Percentiles rank a stretch among this genome's conserved stretches.
phyloP scores from a whole-genome alignment of 2,113 vertebrate genomes.

The Amia ocellicauda region DNA sequence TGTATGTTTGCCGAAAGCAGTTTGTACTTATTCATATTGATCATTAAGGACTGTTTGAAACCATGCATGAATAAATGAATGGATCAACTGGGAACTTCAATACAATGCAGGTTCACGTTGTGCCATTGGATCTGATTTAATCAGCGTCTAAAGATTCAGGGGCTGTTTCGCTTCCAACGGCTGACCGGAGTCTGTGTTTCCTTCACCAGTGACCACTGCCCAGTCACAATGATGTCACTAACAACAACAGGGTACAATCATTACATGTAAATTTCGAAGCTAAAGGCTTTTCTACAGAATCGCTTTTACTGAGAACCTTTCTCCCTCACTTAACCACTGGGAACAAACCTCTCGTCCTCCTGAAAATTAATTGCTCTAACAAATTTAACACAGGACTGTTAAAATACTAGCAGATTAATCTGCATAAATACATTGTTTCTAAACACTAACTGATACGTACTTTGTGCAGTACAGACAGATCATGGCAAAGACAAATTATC shows the following conservation, averaged over 20 bases:
- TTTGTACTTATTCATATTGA: conserved; percentile 13
- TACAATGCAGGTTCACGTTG: conserved; percentile 8
- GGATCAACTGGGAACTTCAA: conserved; percentile 18
- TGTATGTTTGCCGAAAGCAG: no score
- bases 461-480: no score
- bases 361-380: not conserved
- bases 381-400: not conserved
- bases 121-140: conserved; percentile 19
- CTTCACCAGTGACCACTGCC: not conserved
- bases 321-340: no score
- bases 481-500: no score
- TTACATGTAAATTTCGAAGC: no score
- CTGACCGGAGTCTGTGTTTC: no score
- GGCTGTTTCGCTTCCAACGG: conserved; percentile 5
- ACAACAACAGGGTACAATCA: no score
- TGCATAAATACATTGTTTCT: no score
- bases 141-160: conserved; percentile 13
- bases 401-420: not conserved
- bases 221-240: not conserved
- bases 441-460: no score
- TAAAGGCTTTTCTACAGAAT: not conserved
- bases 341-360: not conserved
- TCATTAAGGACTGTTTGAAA: conserved; percentile 7
- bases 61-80: conserved; percentile 23
- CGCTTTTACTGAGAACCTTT: not conserved